Conservation (phyloP, 2,113 vertebrate species). For the Neoarius graeffei region DNA sequence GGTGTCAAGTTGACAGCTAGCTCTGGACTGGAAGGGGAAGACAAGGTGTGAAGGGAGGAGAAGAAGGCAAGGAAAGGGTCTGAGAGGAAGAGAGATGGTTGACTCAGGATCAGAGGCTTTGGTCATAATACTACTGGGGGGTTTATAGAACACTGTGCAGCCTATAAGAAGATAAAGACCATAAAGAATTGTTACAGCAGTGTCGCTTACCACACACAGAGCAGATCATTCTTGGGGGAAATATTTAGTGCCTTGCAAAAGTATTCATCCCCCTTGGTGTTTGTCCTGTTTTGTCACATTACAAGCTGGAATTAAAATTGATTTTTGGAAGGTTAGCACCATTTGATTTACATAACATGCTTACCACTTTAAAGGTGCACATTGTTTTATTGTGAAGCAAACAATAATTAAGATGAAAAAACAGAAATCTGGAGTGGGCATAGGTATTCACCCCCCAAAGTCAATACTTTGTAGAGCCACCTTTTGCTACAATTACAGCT, state of each 20-base stretch:
- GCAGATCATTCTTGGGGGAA: background rate
- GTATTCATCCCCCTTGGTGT: no score
- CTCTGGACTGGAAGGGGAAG: conserved; percentile 32
- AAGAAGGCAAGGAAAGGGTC: conserved; percentile 26
- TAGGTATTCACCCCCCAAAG: no score
- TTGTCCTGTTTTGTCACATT: no score
- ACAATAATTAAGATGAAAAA: no score
- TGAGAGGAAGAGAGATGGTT: conserved; percentile 32
- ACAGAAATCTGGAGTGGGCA: no score
- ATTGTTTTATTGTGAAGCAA: no score
- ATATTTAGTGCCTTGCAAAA: background rate
- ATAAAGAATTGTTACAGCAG: background rate
- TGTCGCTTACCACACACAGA: background rate
- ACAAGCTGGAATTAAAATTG: no score
- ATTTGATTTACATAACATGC: no score
- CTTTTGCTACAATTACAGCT: no score
- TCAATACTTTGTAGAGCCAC: no score
- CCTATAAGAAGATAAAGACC: conserved; percentile 24
- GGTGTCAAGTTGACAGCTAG: conserved; percentile 25
- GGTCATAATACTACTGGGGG: conserved; percentile 22
- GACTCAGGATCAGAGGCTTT: conserved; percentile 37
- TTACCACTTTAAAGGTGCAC: no score
- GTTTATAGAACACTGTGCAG: conserved; percentile 29
- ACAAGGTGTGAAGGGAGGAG: conserved; percentile 32
- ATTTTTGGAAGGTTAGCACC: no score